Conservation (phyloP, 2,113 vertebrate species). For the Lichenostomus cassidix region DNA sequence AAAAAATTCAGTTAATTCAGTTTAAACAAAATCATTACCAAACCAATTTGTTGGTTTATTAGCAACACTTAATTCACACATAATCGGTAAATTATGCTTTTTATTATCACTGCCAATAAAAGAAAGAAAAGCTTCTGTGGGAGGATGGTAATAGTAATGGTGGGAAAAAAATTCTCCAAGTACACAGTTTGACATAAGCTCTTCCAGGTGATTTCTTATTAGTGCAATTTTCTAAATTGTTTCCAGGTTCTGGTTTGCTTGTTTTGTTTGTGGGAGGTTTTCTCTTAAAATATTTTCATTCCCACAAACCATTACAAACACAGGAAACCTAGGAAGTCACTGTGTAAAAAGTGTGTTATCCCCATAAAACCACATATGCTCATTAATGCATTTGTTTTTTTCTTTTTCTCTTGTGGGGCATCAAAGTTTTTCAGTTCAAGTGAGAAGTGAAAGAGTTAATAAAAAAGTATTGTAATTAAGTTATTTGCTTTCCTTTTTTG, state of each 20-base stretch:
- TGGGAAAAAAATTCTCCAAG: neutral
- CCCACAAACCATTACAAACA: neutral
- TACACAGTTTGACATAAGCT: neutral
- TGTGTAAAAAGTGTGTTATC: neutral
- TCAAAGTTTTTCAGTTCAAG: neutral
- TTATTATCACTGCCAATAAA: neutral
- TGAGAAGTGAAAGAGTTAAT: neutral
- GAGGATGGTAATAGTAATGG: fast-evolving
- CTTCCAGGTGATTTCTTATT: neutral
- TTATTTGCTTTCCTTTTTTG: neutral
- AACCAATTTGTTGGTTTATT: neutral
- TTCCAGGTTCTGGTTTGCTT: neutral
- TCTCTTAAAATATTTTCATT: neutral
- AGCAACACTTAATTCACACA: neutral
- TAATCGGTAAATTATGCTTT: neutral
- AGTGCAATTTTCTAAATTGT: neutral
- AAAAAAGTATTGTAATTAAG: neutral
- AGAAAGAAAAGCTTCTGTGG: neutral
- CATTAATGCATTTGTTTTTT: fast-evolving
- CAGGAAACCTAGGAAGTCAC: neutral
- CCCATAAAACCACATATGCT: neutral
- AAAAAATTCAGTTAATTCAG: neutral
- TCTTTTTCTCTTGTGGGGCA: neutral
- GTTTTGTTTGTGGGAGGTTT: fast-evolving
- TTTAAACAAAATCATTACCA: neutral